A percentile compares a stretch with the other conserved stretches of the same genome.
phyloP scores from a whole-genome alignment of 2,888 invertebrate species.

The Plebejus melissa region DNA sequence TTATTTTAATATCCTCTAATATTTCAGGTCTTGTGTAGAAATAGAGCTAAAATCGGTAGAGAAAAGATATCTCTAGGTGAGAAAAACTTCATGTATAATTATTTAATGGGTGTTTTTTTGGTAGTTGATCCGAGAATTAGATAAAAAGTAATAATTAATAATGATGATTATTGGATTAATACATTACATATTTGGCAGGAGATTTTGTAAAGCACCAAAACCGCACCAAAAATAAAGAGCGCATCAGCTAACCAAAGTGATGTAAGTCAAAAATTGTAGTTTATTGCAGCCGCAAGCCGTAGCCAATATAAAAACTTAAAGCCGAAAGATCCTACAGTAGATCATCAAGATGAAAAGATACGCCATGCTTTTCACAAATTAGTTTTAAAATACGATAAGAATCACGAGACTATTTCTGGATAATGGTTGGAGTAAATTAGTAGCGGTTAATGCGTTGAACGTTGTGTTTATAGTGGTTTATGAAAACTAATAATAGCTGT shows the following conservation, averaged over 20 bases:
- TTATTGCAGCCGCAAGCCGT: background rate
- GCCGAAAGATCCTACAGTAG: slow-evolving; percentile 1
- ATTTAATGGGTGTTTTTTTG: too few relatives aligned
- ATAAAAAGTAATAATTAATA: background rate
- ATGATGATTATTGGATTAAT: too few relatives aligned
- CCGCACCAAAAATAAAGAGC: background rate
- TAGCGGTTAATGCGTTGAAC: background rate
- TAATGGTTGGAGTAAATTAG: slow-evolving; percentile 1
- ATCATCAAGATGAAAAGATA: slow-evolving; percentile 6
- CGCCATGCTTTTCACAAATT: slow-evolving; percentile 18
- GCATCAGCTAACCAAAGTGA: background rate
- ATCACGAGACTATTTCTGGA: slow-evolving; percentile 21
- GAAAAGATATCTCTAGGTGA: too few relatives aligned
- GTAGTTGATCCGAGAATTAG: background rate
- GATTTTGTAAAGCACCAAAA: background rate
- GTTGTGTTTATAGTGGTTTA: slow-evolving; percentile 16
- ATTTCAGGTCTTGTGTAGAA: background rate
- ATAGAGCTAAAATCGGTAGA: background rate
- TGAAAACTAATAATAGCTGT: slow-evolving; percentile 13
- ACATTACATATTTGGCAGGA: too few relatives aligned
- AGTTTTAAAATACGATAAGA: slow-evolving; percentile 19
- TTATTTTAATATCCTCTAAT: background rate
- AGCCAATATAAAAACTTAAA: background rate
- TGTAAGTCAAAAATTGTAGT: background rate
- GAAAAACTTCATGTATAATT: too few relatives aligned